Percentiles rank a stretch among this genome's conserved stretches.
Conservation (phyloP, 2,113 vertebrate genomes). For the Trachemys scripta region DNA sequence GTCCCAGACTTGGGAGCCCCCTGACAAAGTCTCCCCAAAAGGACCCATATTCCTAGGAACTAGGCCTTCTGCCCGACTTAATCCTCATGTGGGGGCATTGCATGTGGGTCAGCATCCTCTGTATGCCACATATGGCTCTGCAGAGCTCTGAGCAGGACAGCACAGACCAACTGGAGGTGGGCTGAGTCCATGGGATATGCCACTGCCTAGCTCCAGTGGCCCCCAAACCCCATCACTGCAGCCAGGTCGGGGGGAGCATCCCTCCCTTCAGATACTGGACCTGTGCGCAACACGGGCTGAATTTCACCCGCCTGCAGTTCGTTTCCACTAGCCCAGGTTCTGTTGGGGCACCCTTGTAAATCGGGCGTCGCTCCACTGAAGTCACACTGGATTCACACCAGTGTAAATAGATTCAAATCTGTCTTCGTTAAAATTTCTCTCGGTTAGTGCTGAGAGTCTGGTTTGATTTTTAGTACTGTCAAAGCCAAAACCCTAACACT, state of each 20-base stretch:
- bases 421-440: neutral
- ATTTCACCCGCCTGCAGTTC: neutral
- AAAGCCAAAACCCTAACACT: neutral
- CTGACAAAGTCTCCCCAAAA: neutral
- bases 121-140: neutral
- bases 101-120: neutral
- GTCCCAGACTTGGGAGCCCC: neutral
- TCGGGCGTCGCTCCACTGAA: neutral
- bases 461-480: neutral
- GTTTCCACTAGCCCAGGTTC: neutral
- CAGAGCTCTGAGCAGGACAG: neutral
- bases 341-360: neutral
- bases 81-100: neutral
- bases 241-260: neutral
- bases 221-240: neutral
- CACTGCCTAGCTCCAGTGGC: neutral
- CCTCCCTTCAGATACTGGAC: neutral
- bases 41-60: neutral
- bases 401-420: neutral
- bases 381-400: neutral
- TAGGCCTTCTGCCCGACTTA: neutral
- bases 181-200: neutral
- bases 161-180: accelerated
- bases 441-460: neutral
- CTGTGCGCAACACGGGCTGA: accelerated